A percentile compares a stretch with the other conserved stretches of the same genome.
These are phyloP conservation scores for Chaetogeoica ovagalla DNA, from an alignment of 2,888 invertebrate species.

Conservation along the genomic window DNA sequence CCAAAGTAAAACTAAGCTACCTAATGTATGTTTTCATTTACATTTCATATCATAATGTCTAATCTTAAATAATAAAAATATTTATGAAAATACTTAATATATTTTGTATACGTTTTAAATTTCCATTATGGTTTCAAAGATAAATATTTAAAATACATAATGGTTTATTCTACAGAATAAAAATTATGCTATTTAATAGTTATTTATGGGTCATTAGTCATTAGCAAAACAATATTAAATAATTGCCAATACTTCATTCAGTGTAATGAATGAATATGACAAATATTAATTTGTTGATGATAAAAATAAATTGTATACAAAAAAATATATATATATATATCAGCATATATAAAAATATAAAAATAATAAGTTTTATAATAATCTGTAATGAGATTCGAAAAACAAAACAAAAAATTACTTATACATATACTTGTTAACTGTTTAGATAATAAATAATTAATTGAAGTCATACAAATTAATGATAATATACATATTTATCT, in stretches of 20 bases:
- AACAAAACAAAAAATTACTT: neutral
- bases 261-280: neutral
- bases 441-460: neutral
- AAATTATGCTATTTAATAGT: constrained; percentile 1
- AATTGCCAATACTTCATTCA: neutral
- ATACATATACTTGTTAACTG: neutral
- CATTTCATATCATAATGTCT: neutral
- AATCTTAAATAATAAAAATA: no score
- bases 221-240: constrained; percentile 3
- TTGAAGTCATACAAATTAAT: neutral
- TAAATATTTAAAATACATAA: neutral
- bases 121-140: neutral
- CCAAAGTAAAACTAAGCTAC: neutral
- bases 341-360: constrained; percentile 8
- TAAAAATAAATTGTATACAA: constrained; percentile 12
- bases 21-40: neutral
- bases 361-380: neutral
- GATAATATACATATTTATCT: constrained; percentile 9
- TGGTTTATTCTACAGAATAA: neutral
- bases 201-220: neutral
- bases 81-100: neutral
- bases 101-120: neutral
- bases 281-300: neutral
- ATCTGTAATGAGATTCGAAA: constrained; percentile 7
- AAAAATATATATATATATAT: neutral